Conservation (phyloP, 2,113 vertebrate species). For the Callaeas wilsoni region DNA sequence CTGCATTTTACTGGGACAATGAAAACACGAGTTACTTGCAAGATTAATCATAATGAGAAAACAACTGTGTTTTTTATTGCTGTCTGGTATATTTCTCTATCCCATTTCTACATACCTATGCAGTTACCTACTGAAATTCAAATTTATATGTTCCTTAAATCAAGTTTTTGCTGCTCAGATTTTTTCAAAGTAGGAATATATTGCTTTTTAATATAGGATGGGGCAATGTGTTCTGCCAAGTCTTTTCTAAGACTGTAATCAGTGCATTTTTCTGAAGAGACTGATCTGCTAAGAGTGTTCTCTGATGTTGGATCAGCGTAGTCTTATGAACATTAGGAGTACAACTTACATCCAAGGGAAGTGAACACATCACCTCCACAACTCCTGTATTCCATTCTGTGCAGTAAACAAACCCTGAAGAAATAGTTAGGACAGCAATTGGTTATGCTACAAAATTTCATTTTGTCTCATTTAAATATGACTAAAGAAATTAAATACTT, state of each 20-base stretch:
- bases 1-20: neutral
- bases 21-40: neutral
- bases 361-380: neutral
- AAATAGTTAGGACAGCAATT: neutral
- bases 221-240: neutral
- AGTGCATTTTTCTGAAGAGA: neutral
- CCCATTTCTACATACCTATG: neutral
- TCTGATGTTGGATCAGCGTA: fast-evolving
- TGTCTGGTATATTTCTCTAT: neutral
- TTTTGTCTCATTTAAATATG: neutral
- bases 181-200: neutral
- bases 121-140: neutral
- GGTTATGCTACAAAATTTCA: neutral
- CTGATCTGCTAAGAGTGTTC: neutral
- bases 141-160: neutral
- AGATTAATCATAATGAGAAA: neutral
- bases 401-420: neutral
- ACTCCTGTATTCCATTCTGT: neutral
- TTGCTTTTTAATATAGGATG: neutral
- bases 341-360: neutral
- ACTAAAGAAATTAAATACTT: neutral
- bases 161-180: neutral
- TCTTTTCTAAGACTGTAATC: neutral
- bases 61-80: neutral
- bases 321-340: neutral